Base-by-base conservation (phyloP, 2,797 vertebrate species). In the Melanotaenia pygmaea region DNA sequence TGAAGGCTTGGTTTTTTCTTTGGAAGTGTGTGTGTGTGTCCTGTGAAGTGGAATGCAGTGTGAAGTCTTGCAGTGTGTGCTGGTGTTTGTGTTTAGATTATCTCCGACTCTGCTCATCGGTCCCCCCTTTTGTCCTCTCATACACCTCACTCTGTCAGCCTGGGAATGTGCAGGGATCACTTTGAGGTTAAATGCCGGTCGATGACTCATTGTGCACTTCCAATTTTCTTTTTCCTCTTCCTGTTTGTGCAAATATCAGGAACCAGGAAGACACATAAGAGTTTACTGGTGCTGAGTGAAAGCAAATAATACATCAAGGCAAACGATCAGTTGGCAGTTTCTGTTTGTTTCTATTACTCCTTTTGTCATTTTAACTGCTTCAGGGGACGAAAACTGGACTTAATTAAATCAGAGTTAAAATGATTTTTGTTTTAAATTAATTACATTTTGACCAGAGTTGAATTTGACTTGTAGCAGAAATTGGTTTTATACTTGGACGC, bases 201-300 rank as follows among this genome's bases (percentile, higher is more conserved):
- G 0, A 45, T 76, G 77, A 80, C 53, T 84, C 54, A 64, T 50
- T 16, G 18, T 67, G 61, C 51, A 26, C 74, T 91, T 87, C 80
- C 80, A 64, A 4, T 82, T 88, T 65, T 58, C 1, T 18, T 9
- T 32, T 80, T 72, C 79, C 67, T 68, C 53, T 85, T 84, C 83
- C 85, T 85, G 80, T 85, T 86, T 83, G 61, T 72, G 20, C 10
- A 62, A 72, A 62, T 74, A 32, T 62, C 43, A 13, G 40, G 32
- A 71, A 50, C 30, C 47, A 37, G 37, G 51, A 79, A 64, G 40
- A 58, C 14, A 4, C 6, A 40, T 26, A 32, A 9, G 16, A 64
- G 8, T 9, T 4, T 32, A 20, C 59, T 38, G 4, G 1, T 32
- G 35, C 30, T 10, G 22, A 47, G 5, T 2, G 18, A 12, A 14